Evolutionary conservation across 2,888 invertebrate species (phyloP), one percentile per base, ranked within the genome.

Genomic region (Drosophila subquinaria): DNA sequence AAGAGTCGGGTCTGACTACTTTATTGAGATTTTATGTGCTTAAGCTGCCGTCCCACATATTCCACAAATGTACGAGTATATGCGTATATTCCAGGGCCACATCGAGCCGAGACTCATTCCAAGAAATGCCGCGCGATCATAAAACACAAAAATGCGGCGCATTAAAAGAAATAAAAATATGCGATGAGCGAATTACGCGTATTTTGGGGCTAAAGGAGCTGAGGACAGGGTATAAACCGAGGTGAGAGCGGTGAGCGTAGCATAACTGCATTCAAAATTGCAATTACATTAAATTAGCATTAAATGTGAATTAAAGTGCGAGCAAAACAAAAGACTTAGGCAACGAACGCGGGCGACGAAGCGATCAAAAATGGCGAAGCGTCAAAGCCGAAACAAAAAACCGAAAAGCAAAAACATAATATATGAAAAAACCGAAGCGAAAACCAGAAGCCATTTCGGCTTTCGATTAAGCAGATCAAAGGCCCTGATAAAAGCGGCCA

Each of bases 401-500:
- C 48, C 20, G 45, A 63, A 75, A 36, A 50, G 66, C 10, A 67
- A 48, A 48, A 36, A 51, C n/a, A 35, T 33, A 64, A 43, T 27
- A 27, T 27, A 27, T 27, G 5, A 5, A 30, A 45, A 63, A 62
- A 66, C 59, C 68, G 63, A 70, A 79, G 67, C 79, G 75, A 90
- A 88, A 90, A 90, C 92, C 91, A 92, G 91, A 90, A 92, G 91
- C 91, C 85, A 86, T 90, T 91, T 90, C 89, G 91, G 90, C 90
- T 84, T 91, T 92, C 92, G 88, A 90, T 91, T 88, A 91, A 86
- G 90, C 77, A 90, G 92, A 92, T 91, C 90, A 81, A 81, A 81
- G 81, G 72, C 77, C 63, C 81, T 81, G 81, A 81, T 78, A 81
- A 78, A 78, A 52, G 62, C 77, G 75, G 67, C 66, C 72, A 76